Conservation (phyloP, 2,888 invertebrate genomes). For the Drosophila sordidula region DNA sequence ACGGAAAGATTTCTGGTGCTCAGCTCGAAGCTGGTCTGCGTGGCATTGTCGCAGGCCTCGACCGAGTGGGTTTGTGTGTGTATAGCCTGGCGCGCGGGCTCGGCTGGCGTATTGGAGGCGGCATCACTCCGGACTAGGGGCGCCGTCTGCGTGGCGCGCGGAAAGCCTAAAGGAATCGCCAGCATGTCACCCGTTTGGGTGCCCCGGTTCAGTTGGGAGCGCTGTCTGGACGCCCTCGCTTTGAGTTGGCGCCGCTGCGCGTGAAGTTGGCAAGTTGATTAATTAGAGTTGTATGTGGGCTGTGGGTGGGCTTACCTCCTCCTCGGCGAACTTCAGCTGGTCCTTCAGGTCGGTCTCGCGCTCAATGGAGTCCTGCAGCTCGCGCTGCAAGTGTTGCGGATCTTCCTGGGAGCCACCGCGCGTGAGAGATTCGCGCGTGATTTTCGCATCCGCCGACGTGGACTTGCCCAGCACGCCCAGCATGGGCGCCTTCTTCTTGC, state of each 20-base stretch:
- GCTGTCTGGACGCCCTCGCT: conserved; percentile 32
- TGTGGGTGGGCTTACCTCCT: conserved; percentile 88
- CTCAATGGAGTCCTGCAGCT: conserved; percentile 96
- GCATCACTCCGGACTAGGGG: conserved; percentile 36
- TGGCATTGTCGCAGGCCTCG: conserved; percentile 7
- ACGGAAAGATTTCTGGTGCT: conserved; percentile 33
- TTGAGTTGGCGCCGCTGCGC: conserved; percentile 53
- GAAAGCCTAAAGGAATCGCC: conserved; percentile 69
- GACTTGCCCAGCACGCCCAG: conserved; percentile 87
- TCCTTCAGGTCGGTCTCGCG: conserved; percentile 97
- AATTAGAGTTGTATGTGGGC: conserved; percentile 6
- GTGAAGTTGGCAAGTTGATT: conserved; percentile 42
- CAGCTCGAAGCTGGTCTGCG: conserved; percentile 48
- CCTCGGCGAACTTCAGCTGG: conserved; percentile 96
- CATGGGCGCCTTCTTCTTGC: conserved; percentile 87
- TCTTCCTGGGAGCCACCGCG: conserved; percentile 93
- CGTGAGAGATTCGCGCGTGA: conserved; percentile 90
- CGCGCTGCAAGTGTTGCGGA: conserved; percentile 92
- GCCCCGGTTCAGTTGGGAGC: conserved; percentile 73
- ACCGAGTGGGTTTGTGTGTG: conserved; percentile 31
- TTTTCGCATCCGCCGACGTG: conserved; percentile 89
- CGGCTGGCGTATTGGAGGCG: conserved; percentile 35
- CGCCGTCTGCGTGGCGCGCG: conserved; percentile 82
- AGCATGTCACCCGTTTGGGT: conserved; percentile 79
- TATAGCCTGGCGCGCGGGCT: conserved; percentile 1